phyloP scores from a whole-genome alignment of 2,888 invertebrate genomes.

The Drosophila sordidula region DNA sequence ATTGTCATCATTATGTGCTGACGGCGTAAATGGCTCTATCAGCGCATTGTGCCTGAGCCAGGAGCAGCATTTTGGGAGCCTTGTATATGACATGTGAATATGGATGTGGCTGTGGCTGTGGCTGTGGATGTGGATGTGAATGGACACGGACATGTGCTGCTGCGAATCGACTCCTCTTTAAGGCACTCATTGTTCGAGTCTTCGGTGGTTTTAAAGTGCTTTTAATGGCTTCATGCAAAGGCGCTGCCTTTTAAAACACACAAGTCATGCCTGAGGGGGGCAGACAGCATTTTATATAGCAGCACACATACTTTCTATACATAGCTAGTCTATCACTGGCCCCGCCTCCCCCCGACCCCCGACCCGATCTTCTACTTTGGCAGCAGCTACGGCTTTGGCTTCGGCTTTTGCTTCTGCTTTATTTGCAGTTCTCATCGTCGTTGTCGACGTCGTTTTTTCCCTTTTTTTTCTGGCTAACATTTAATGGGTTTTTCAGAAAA shows the following conservation, averaged over 20 bases:
- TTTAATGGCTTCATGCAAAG: conserved; percentile 71
- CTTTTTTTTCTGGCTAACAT: conserved; percentile 73
- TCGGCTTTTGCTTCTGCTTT: conserved; percentile 62
- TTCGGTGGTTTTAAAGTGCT: conserved; percentile 66
- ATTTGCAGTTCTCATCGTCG: conserved; percentile 67
- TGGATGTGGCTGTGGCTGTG: conserved; percentile 5
- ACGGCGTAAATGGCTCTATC: conserved; percentile 80
- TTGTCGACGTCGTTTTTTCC: conserved; percentile 19
- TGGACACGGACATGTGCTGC: conserved; percentile 22
- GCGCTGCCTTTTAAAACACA: conserved; percentile 35
- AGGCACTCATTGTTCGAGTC: conserved; percentile 49
- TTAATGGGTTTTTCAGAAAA: conserved; percentile 83
- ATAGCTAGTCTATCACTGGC: conserved; percentile 59
- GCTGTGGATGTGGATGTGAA: conserved; percentile 1
- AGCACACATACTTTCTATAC: conserved; percentile 31
- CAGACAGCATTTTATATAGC: conserved; percentile 28
- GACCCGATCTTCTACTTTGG: conserved; percentile 32
- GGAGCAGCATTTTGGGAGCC: conserved; percentile 39
- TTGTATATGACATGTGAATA: conserved; percentile 63
- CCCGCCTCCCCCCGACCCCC: conserved; percentile 29
- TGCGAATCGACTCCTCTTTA: conserved; percentile 50
- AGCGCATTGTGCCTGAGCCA: conserved; percentile 62
- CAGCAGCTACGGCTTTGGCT: conserved; percentile 47
- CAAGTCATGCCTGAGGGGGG: conserved; percentile 58
- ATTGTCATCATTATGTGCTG: conserved; percentile 78